Percentiles rank a stretch among this genome's conserved stretches.
These are phyloP conservation scores for Malacoraja senta DNA, from an alignment of 2,797 vertebrate genomes.

Conservation along the genomic window DNA sequence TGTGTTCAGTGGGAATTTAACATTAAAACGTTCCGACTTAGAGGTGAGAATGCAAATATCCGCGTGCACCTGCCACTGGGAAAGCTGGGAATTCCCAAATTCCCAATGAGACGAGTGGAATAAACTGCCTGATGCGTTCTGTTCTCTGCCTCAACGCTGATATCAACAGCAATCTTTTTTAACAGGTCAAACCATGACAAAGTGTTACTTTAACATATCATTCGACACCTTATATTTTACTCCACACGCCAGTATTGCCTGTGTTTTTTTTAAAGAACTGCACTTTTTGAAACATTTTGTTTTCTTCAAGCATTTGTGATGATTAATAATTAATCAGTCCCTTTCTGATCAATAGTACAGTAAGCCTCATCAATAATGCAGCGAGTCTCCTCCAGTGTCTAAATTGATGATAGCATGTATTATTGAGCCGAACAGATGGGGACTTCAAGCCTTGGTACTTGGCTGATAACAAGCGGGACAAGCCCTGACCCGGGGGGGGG, in stretches of 20 bases:
- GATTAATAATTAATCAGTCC: neutral
- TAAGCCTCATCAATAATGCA: constrained; percentile 15
- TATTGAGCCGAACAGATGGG: neutral
- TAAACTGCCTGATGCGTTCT: neutral
- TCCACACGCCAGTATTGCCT: neutral
- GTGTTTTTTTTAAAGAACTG: neutral
- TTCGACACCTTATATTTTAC: neutral
- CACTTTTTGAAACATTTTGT: neutral
- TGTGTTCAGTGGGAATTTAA: neutral
- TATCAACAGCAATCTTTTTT: neutral
- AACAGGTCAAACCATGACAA: neutral
- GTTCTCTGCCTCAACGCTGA: neutral
- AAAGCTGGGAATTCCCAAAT: neutral
- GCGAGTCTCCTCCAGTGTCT: neutral
- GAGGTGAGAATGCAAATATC: neutral
- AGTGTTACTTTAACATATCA: neutral
- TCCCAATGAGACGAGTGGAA: neutral
- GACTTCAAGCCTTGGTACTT: neutral
- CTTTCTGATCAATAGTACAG: neutral
- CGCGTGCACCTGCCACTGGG: neutral
- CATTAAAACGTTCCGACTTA: neutral
- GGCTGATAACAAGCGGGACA: neutral
- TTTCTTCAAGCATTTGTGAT: neutral
- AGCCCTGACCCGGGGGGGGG: neutral
- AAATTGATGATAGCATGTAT: neutral